Conservation (phyloP, 2,797 vertebrate species). For the Dromococcyx pavoninus region DNA sequence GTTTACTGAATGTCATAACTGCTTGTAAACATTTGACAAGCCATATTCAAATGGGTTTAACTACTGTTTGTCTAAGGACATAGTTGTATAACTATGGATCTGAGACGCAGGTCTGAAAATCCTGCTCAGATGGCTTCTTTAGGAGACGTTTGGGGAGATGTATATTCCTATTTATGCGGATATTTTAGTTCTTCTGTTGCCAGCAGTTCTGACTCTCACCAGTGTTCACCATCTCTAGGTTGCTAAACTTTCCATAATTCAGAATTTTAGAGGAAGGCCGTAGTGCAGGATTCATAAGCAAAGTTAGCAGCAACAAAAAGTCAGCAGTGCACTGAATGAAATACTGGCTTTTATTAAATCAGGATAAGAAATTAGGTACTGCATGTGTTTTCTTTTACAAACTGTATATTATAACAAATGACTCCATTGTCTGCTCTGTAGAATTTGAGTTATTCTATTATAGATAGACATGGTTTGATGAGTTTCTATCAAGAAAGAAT, state of each 20-base stretch:
- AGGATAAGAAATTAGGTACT: neutral
- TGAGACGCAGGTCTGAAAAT: neutral
- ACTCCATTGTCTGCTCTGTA: neutral
- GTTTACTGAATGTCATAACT: neutral
- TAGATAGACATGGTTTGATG: neutral
- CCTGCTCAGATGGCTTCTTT: neutral
- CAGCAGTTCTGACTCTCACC: neutral
- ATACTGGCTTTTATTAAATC: neutral
- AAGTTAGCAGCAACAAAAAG: neutral
- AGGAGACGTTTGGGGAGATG: neutral
- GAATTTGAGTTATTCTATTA: neutral
- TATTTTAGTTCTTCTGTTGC: neutral
- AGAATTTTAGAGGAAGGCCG: neutral
- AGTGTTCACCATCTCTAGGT: neutral
- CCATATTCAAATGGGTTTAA: neutral
- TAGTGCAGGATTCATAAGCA: neutral
- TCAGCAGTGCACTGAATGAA: neutral
- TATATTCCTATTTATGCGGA: neutral
- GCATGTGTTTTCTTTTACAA: neutral
- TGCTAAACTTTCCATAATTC: neutral
- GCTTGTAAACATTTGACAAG: neutral
- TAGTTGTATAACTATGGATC: neutral
- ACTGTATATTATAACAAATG: neutral
- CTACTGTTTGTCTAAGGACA: neutral
- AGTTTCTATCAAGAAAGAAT: neutral